These are phyloP conservation scores for Suricata suricatta DNA, from an alignment of 2,113 vertebrate genomes.

Conservation along the genomic window DNA sequence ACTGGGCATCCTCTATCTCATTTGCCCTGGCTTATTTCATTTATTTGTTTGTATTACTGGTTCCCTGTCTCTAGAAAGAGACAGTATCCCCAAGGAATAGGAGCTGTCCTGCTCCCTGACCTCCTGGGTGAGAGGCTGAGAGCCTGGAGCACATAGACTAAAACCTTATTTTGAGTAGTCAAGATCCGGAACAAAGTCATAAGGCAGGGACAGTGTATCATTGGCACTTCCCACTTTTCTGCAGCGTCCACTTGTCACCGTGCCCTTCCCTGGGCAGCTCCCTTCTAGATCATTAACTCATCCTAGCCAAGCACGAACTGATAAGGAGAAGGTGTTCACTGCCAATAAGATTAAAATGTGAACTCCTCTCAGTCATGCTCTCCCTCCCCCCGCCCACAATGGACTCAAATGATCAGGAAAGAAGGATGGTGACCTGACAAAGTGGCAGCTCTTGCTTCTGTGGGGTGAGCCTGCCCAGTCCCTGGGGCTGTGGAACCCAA, in stretches of 20 bases:
- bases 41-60: neutral
- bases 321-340: neutral
- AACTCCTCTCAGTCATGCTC: neutral
- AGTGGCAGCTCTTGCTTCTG: too few relatives aligned
- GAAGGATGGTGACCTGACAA: neutral
- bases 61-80: neutral
- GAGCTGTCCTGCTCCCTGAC: neutral
- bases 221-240: neutral
- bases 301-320: neutral
- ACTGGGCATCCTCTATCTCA: neutral
- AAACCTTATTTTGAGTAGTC: neutral
- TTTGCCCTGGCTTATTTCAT: neutral
- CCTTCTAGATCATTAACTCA: neutral
- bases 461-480: neutral
- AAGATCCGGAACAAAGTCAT: neutral
- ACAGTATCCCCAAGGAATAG: neutral
- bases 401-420: neutral
- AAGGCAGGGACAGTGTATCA: neutral
- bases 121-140: neutral
- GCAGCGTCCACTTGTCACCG: neutral
- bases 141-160: neutral
- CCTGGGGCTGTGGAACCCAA: neutral
- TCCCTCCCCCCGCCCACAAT: neutral
- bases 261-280: neutral
- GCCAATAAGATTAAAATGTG: neutral